Conservation (phyloP, 2,797 vertebrate species). For the Streptopelia turtur region DNA sequence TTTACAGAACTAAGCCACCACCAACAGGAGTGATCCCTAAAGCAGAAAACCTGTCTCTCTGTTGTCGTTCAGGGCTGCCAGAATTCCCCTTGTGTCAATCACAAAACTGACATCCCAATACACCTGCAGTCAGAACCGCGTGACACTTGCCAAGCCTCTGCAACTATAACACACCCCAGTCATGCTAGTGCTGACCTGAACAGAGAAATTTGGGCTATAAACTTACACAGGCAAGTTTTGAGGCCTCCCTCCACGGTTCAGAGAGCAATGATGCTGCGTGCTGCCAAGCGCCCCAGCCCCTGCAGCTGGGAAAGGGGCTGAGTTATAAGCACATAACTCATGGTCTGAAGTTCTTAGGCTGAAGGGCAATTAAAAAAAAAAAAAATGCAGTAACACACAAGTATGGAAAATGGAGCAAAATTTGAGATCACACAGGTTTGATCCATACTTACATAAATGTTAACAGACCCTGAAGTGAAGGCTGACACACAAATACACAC, state of each 20-base stretch:
- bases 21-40: neutral
- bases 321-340: rapidly evolving
- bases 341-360: neutral
- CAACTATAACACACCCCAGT: rapidly evolving
- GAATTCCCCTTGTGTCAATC: neutral
- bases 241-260: neutral
- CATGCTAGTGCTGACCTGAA: neutral
- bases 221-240: neutral
- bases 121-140: neutral
- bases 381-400: neutral
- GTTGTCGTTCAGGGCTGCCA: neutral
- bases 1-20: neutral
- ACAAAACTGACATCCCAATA: neutral
- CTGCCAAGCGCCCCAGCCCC: neutral
- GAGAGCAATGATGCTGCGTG: neutral
- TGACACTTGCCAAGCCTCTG: neutral
- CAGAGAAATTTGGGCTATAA: neutral
- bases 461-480: neutral
- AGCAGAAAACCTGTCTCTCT: neutral
- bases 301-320: neutral
- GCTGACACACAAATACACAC: neutral
- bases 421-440: neutral
- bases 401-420: neutral
- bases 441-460: neutral
- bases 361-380: neutral